These are phyloP conservation scores for Steinernema khuongi DNA, from an alignment of 1,140 invertebrate genomes.

Conservation along the genomic window DNA sequence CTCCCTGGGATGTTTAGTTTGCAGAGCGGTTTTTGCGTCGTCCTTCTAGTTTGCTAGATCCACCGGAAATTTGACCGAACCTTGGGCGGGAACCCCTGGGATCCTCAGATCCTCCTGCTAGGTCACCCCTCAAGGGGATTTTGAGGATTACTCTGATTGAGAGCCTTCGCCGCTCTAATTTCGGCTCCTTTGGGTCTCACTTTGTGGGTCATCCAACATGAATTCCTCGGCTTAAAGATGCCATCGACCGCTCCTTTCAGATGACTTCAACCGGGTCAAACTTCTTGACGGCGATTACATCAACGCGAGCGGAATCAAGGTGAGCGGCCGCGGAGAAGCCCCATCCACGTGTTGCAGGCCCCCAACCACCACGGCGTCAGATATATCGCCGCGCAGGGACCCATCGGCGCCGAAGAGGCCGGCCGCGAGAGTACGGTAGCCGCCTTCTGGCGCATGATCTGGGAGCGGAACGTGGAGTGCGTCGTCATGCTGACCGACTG, in stretches of 20 bases:
- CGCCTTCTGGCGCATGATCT: not conserved
- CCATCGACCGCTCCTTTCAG: not conserved
- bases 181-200: too few species aligned
- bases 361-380: not conserved
- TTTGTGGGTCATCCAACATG: too few species aligned
- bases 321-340: not conserved
- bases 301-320: not conserved
- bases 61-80: too few species aligned
- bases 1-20: too few species aligned
- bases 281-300: not conserved
- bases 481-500: not conserved
- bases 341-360: not conserved
- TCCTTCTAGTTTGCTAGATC: too few species aligned
- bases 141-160: too few species aligned
- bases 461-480: not conserved
- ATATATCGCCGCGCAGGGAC: not conserved
- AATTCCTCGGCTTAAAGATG: too few species aligned
- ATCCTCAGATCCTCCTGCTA: too few species aligned
- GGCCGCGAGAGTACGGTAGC: not conserved
- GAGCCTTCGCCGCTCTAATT: too few species aligned
- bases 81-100: too few species aligned
- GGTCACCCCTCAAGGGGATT: too few species aligned
- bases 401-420: not conserved
- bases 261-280: not conserved
- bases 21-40: too few species aligned